Percentiles rank a stretch among this genome's conserved stretches.
Conservation (phyloP, 2,888 invertebrate species). For the Ennomos fuscantarius region DNA sequence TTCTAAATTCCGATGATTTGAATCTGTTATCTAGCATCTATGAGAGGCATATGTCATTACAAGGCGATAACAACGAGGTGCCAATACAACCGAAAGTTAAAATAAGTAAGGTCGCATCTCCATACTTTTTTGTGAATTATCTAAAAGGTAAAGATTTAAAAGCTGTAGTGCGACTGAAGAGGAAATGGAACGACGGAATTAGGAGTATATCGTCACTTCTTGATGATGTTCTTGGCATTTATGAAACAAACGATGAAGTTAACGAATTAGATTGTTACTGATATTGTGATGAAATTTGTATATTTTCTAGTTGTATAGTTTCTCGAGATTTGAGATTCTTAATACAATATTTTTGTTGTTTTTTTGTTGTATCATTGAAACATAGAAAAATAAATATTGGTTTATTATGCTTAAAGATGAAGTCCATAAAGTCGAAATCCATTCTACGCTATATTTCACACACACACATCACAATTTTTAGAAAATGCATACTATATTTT, state of each 20-base stretch:
- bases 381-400: neutral
- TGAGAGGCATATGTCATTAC: slow-evolving; percentile 75
- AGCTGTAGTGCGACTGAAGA: slow-evolving; percentile 84
- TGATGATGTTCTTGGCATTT: slow-evolving; percentile 89
- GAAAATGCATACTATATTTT: slow-evolving; percentile 3
- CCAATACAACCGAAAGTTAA: slow-evolving; percentile 53
- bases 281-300: slow-evolving; percentile 38
- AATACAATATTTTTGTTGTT: slow-evolving; percentile 23
- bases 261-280: slow-evolving; percentile 91
- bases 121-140: slow-evolving; percentile 86
- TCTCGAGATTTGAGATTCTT: slow-evolving; percentile 23
- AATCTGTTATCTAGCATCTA: slow-evolving; percentile 87
- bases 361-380: slow-evolving; percentile 18
- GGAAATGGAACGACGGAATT: slow-evolving; percentile 87
- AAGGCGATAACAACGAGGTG: slow-evolving; percentile 55
- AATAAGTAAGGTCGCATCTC: slow-evolving; percentile 66
- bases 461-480: neutral
- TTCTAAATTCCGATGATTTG: slow-evolving; percentile 86
- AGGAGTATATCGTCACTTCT: slow-evolving; percentile 89
- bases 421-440: slow-evolving; percentile 10
- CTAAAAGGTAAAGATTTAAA: slow-evolving; percentile 86
- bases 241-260: slow-evolving; percentile 79
- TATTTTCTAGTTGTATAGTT: slow-evolving; percentile 3
- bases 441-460: neutral
- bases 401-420: slow-evolving; percentile 20